Evolutionary conservation across 2,888 invertebrate genomes (phyloP), one percentile per base, ranked within the genome.

Genomic region (Syritta pipiens): DNA sequence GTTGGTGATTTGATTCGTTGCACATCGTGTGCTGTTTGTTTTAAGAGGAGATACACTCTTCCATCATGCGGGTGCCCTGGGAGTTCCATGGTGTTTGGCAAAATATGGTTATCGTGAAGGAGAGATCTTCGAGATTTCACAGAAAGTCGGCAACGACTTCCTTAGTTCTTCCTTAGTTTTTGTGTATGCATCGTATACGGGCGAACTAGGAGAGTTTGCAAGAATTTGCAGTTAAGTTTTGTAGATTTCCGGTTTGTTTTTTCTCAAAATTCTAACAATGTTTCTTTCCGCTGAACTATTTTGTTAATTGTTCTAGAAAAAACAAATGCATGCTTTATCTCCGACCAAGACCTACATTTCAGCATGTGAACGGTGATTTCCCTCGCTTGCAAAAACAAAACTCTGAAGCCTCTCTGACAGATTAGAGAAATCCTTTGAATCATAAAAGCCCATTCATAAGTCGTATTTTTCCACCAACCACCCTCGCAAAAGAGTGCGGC

Each of bases 41-140:
- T 67, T 28, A 40, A 14, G 30, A 22, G 46, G 24, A 46, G n/a
- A n/a, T n/a, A 14, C 10, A 44, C 44, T 49, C 24, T 44, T 35
- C 10, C 26, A 53, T 53, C 26, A 76, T 76, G 55, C 49, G 48
- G 69, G 57, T 26, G 53, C 60, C 59, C 32, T 42, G 57, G 49
- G 57, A 69, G 35, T 62, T 48, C 20, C 37, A 28, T 10, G 12
- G 44, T 10, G 44, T 60, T 46, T 48, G 24, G 20, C 42, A 19
- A 67, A 75, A 68, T 60, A 67, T 48, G 40, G 32, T 60, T 67
- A 60, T 65, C 59, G 65, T 65, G 48, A 48, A 48, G 55, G 28
- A 24, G 60, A 60, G 4, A 32, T 32, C 32, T 32, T 10, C n/a
- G 30, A 30, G 12, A n/a, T n/a, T n/a, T n/a, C n/a, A n/a, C n/a